Conservation (phyloP, 2,797 vertebrate genomes). For the Syndactyla subalaris region DNA sequence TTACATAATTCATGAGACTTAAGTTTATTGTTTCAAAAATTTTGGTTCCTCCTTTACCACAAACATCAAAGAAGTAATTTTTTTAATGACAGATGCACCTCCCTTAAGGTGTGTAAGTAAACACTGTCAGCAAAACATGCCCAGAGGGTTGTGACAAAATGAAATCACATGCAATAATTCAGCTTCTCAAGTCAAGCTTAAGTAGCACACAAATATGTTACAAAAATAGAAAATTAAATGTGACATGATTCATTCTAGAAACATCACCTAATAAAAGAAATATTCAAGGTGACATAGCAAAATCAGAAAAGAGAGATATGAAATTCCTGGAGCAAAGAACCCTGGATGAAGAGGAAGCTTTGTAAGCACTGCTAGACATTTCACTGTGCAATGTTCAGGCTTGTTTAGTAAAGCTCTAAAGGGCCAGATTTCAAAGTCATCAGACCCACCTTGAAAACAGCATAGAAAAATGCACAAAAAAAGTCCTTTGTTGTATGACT, state of each 20-base stretch:
- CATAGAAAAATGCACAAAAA: background rate
- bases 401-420: background rate
- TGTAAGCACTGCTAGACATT: background rate
- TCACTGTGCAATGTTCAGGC: background rate
- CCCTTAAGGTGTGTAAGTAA: background rate
- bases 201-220: background rate
- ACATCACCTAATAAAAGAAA: background rate
- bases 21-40: background rate
- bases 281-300: background rate
- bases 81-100: background rate
- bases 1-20: background rate
- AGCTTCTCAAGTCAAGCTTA: slow-evolving; percentile 3
- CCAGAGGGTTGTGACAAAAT: background rate
- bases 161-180: background rate
- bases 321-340: background rate
- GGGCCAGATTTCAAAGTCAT: background rate
- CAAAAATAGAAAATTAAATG: background rate
- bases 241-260: slow-evolving; percentile 14
- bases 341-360: background rate
- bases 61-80: background rate
- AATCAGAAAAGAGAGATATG: background rate
- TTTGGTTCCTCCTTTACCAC: background rate
- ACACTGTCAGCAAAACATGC: background rate
- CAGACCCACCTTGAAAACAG: background rate
- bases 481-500: background rate